Evolutionary conservation across 2,888 invertebrate genomes (phyloP).

Genomic region (Epinotia demarniana): DNA sequence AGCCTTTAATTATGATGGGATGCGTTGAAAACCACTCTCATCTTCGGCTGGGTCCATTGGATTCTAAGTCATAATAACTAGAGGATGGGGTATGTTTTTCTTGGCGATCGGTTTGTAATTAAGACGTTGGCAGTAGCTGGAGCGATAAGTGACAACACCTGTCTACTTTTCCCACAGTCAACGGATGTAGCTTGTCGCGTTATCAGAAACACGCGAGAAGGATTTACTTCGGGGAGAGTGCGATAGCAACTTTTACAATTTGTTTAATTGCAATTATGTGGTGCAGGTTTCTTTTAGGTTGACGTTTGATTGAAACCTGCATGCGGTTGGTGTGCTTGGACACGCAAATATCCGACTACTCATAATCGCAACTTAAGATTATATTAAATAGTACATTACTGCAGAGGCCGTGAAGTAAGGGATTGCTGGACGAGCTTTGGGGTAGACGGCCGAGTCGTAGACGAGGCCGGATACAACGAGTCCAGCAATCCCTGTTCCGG

Average conservation of each 20-base stretch:
- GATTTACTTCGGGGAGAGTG: conserved; percentile 34
- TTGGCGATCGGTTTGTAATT: conserved; percentile 50
- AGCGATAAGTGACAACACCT: conserved; percentile 78
- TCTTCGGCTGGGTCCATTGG: conserved; percentile 33
- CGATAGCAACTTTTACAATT: conserved; percentile 29
- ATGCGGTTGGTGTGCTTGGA: neutral
- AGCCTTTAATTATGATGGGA: conserved; percentile 63
- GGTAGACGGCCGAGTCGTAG: no score
- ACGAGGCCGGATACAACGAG: no score
- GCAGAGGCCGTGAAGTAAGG: no score
- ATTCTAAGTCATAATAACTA: conserved; percentile 1
- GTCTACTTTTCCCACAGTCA: conserved; percentile 79
- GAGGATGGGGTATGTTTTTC: conserved; percentile 46
- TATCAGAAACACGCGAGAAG: conserved; percentile 71
- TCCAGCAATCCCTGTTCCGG: no score
- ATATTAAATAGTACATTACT: no score
- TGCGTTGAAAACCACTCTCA: conserved; percentile 46
- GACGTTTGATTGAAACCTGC: neutral
- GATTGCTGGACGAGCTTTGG: no score
- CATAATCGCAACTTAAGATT: no score
- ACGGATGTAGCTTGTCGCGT: conserved; percentile 75
- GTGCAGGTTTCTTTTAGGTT: neutral
- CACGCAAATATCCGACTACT: neutral
- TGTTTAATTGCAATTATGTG: conserved; percentile 36
- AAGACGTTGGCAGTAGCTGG: conserved; percentile 58